phyloP scores from a whole-genome alignment of 2,113 vertebrate species.

The Talpa occidentalis region DNA sequence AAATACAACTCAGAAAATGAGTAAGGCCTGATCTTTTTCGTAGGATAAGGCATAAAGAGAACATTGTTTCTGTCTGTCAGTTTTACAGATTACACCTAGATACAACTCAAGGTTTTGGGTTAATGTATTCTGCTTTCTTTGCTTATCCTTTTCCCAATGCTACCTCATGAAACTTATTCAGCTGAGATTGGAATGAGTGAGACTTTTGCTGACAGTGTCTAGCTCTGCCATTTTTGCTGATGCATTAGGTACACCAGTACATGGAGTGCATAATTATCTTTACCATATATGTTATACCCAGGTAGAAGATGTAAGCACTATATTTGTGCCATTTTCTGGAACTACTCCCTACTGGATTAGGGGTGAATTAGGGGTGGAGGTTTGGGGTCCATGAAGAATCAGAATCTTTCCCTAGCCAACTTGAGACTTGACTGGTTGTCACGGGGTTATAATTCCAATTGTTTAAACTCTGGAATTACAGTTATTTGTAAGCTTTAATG shows the following conservation, averaged over 20 bases:
- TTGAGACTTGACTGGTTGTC: no score
- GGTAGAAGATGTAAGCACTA: not conserved
- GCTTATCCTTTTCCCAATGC: constrained; percentile 13
- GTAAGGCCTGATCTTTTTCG: not conserved
- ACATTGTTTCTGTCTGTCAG: not conserved
- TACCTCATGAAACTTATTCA: constrained; percentile 12
- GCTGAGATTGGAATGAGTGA: constrained; percentile 14
- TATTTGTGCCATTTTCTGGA: not conserved
- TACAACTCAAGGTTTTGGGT: constrained; percentile 22
- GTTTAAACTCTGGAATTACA: no score
- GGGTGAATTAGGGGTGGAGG: no score
- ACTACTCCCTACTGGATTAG: no score
- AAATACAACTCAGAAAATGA: constrained; percentile 7
- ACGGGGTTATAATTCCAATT: no score
- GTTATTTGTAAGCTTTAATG: no score
- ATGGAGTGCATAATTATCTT: not conserved
- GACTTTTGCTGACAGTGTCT: constrained; percentile 44
- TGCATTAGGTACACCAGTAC: not conserved
- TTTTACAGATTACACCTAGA: not conserved
- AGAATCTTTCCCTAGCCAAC: no score
- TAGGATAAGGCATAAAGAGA: not conserved
- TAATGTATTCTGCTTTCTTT: not conserved
- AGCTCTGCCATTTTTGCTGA: not conserved
- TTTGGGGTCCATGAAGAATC: no score
- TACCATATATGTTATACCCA: not conserved